Conservation (phyloP, 2,797 vertebrate species). For the Rhabdophis nuchalis region DNA sequence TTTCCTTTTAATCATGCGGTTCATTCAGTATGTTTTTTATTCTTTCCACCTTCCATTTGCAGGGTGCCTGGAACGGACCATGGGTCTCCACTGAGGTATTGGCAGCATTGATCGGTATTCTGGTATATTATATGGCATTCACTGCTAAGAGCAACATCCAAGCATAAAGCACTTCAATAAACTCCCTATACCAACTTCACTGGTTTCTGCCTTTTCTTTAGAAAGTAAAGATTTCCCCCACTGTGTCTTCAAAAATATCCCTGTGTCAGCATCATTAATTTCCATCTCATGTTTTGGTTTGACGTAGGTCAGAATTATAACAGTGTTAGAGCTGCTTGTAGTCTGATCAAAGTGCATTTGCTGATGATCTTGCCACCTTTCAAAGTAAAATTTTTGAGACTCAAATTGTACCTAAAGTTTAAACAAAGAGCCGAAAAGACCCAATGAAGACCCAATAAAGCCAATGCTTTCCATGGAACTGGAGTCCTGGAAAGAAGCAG, state of each 20-base stretch:
- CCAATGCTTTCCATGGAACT: not conserved
- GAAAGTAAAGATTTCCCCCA: not conserved
- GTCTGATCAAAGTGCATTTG: not conserved
- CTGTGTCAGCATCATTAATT: not conserved
- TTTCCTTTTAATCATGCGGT: not conserved
- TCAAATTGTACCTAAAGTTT: too few species aligned
- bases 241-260: not conserved
- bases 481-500: not conserved
- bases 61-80: conserved; percentile 81
- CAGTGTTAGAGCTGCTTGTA: not conserved
- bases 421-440: not conserved
- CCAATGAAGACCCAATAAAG: not conserved
- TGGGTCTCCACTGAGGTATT: conserved; percentile 91
- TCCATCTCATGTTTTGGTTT: too few species aligned
- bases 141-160: conserved; percentile 86
- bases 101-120: conserved; percentile 81
- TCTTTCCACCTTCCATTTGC: not conserved
- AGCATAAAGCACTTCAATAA: conserved; percentile 58
- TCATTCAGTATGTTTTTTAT: not conserved
- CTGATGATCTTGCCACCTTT: not conserved
- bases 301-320: not conserved
- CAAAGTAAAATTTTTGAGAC: not conserved
- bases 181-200: not conserved
- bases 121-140: conserved; percentile 87
- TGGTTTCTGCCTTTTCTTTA: not conserved